Base-by-base conservation (phyloP, 2,888 invertebrate genomes). In the Xanthia icteritia region DNA sequence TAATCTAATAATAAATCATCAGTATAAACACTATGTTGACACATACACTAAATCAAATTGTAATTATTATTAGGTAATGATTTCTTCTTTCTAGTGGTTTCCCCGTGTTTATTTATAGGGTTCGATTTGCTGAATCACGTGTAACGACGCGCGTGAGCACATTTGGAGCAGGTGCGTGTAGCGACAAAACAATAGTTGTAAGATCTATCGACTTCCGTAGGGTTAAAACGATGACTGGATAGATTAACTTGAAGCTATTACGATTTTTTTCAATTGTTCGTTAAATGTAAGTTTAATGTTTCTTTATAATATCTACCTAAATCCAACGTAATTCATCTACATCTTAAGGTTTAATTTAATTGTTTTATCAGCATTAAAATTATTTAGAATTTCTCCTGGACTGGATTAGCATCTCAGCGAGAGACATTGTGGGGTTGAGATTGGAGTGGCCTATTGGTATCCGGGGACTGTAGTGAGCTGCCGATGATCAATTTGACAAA, bases 1-100 rank as follows among this genome's bases (percentile, higher is more conserved):
- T 79, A 69, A 70, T 75, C 90, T 90, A 91, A 82, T 90, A 88
- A 92, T 92, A 92, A 86, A 87, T 81, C 73, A 85, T 82, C 27
- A 54, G 64, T 81, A 71, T 82, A 86, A 87, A 82, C 60, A 79
- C 68, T 77, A 82, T 81, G 76, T 48, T 77, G 77, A 73, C 73
- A 83, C 60, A 64, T 78, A 67, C 60, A 66, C 39, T 74, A 69
- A 39, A 61, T 81, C 31, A 83, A 80, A 76, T 81, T 73, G 17
- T 66, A 68, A 27, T 66, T 39, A 61, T 65, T 60, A 54, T 15
- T 45, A 17, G 11, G 20, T 65, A 23, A 68, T 54, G 61, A 84
- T 68, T 42, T 66, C 66, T 68, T 61, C 27, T 72, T 73, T 48
- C n/a, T 65, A 69, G 60, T 69, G 23, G 65, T 69, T 79, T 60